Evolutionary conservation across 2,113 vertebrate species (phyloP), one percentile per base, ranked within the genome.

Genomic region (Hylia prasina): DNA sequence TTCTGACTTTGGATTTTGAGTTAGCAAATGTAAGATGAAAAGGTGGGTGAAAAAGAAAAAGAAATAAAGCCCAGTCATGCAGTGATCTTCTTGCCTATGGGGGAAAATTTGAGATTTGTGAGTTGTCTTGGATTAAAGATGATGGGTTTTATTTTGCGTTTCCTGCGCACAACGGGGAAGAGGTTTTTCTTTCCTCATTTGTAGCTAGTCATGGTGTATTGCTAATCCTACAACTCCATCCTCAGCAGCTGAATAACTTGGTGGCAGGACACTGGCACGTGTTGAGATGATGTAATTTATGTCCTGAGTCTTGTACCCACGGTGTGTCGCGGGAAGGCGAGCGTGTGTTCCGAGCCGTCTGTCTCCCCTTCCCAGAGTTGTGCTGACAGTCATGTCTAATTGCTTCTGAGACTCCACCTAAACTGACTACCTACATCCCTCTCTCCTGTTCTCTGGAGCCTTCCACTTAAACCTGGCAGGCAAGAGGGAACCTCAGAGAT

Each of bases 1-100:
- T 98, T 97, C 97, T 97, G 97, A 97, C 89, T 96, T 97, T 96
- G 96, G 82, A 90, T 97, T 98, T 94, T 96, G 89, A 96, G 92
- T 96, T 96, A 94, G 94, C 88, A 87, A 86, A 86, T 93, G 60
- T 93, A 87, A 96, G 33, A 91, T 61, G 51, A 66, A 93, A 87
- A 95, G 86, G n/a, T 33, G 28, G 39, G 65, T 73, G 42, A 4
- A 22, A 48, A 35, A 47, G 19, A 31, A 53, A 54, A 60, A 68
- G 68, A 58, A 95, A 94, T 58, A 90, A 94, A 96, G 95, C 94
- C 78, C 82, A 95, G 91, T 83, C 50, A 75, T 50, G 68, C 70
- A 61, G 81, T 83, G 87, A 91, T 88, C 27, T 23, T 94, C 92
- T 93, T 94, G 88, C 91, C 93, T 84, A 27, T 87, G 85, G 80